Evolutionary conservation across 2,797 vertebrate species (phyloP), one percentile per base, ranked within the genome.

Genomic region (Schizopygopsis malacanthus): DNA sequence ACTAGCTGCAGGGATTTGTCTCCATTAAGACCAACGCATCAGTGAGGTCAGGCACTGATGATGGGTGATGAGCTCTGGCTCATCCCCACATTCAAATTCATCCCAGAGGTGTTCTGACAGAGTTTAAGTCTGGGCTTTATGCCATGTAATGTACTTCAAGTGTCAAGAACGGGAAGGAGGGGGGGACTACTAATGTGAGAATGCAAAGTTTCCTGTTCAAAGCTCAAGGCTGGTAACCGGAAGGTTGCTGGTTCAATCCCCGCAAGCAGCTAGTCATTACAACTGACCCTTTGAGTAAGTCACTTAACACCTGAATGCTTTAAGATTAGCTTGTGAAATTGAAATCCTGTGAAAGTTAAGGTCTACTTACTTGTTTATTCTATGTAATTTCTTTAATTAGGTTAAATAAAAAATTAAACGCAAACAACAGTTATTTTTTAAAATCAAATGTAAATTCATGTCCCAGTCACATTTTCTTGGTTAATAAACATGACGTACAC

Each of bases 31-130:
- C 28, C 45, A n/a, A 47, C 39, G 45, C 25, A 69, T 69, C 12
- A 81, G 20, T 37, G 63, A 37, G 18, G 79, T 81, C 45, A 70
- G 28, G 20, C 20, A 33, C 45, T 52, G 28, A 69, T 81, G 43
- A 81, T 81, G 63, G 61, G 45, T 15, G 43, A 81, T 39, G 79
- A 81, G 63, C 18, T 70, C 10, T 69, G 28, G 45, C 79, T 67
- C 61, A 37, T 67, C 65, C 18, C 25, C 50, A 18, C 79, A 80
- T 80, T 80, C 16, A 67, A 33, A 80, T 67, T 52, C 20, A 81
- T 67, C 61, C 28, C 79, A 52, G 50, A 81, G 25, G 61, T 37
- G 11, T 81, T 67, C 45, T 52, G 63, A 15, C 4, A 47, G 43
- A 11, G 45, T 69, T 67, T 47, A 50, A 80, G 43, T 33, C 25